phyloP scores from a whole-genome alignment of 2,113 vertebrate species.

The Python bivittatus region DNA sequence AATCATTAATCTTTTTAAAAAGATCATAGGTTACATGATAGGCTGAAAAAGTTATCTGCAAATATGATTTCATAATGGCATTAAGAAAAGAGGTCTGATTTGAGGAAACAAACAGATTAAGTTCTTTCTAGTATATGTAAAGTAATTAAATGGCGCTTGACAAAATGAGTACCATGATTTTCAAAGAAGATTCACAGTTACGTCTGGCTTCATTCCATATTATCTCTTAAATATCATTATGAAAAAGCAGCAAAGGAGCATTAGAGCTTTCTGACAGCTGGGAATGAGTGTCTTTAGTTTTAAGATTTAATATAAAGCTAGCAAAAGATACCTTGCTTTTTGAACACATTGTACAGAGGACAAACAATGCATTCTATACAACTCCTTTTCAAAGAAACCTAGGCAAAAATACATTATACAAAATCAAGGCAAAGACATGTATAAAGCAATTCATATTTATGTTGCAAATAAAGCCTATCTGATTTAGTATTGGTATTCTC shows the following conservation, averaged over 20 bases:
- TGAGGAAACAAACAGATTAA: constrained; percentile 16
- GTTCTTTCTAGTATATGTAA: constrained; percentile 43
- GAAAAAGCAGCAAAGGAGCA: constrained; percentile 64
- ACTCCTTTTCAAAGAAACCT: constrained; percentile 50
- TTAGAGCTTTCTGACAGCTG: constrained; percentile 10
- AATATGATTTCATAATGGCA: constrained; percentile 37
- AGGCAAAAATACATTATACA: constrained; percentile 53
- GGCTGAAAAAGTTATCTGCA: constrained; percentile 20
- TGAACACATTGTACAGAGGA: constrained; percentile 38
- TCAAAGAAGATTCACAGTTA: constrained; percentile 4
- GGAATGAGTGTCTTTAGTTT: constrained; percentile 54
- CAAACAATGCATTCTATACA: constrained; percentile 49
- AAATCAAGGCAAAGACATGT: constrained; percentile 53
- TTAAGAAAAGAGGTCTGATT: constrained; percentile 36
- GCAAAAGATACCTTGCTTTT: constrained; percentile 43
- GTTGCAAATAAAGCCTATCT: constrained; percentile 50
- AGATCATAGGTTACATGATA: background rate
- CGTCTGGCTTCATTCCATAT: constrained; percentile 67
- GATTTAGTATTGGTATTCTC: constrained; percentile 43
- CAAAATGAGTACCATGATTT: constrained; percentile 54
- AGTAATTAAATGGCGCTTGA: constrained; percentile 36
- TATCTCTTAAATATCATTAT: constrained; percentile 56
- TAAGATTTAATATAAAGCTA: constrained; percentile 52
- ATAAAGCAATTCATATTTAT: constrained; percentile 30
- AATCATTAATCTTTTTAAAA: background rate